Percentiles rank a stretch among this genome's conserved stretches.
These are phyloP conservation scores for Drosophila borealis DNA, from an alignment of 2,888 invertebrate genomes.

Conservation along the genomic window DNA sequence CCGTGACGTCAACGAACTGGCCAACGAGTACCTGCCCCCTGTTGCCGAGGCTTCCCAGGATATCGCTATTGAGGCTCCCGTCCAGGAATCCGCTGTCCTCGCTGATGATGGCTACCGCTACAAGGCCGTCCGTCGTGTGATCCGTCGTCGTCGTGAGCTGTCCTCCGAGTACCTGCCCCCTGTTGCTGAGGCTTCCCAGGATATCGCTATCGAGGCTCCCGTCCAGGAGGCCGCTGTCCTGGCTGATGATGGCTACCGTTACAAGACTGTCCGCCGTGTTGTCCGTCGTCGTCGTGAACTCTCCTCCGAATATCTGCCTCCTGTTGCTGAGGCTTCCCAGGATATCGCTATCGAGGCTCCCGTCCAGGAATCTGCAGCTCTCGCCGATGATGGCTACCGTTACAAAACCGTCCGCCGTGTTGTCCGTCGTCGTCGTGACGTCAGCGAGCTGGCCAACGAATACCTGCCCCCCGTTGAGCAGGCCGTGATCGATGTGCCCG, in stretches of 20 bases:
- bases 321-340: slow-evolving; percentile 41
- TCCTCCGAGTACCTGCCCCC: slow-evolving; percentile 72
- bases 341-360: slow-evolving; percentile 38
- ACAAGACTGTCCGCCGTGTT: slow-evolving; percentile 72
- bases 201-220: slow-evolving; percentile 46
- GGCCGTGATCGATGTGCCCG: slow-evolving; percentile 62
- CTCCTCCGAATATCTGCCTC: slow-evolving; percentile 68
- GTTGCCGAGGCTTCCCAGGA: slow-evolving; percentile 41
- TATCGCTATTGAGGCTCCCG: slow-evolving; percentile 35
- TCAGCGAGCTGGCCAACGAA: slow-evolving; percentile 62
- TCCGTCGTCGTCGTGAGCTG: slow-evolving; percentile 76
- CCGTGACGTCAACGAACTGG: slow-evolving; percentile 56
- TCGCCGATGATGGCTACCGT: slow-evolving; percentile 74
- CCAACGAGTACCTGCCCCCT: slow-evolving; percentile 56
- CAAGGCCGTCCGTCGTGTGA: slow-evolving; percentile 71
- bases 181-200: slow-evolving; percentile 43
- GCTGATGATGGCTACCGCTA: slow-evolving; percentile 74
- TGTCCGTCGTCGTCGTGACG: slow-evolving; percentile 70
- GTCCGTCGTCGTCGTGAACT: slow-evolving; percentile 72
- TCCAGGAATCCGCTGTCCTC: slow-evolving; percentile 55
- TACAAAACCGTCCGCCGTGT: slow-evolving; percentile 64
- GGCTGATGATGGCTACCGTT: slow-evolving; percentile 71
- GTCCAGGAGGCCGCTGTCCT: slow-evolving; percentile 30
- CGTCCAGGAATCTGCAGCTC: slow-evolving; percentile 28
- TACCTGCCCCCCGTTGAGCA: slow-evolving; percentile 69